Conservation (phyloP, 2,797 vertebrate genomes). For the Sebastes elongatus region DNA sequence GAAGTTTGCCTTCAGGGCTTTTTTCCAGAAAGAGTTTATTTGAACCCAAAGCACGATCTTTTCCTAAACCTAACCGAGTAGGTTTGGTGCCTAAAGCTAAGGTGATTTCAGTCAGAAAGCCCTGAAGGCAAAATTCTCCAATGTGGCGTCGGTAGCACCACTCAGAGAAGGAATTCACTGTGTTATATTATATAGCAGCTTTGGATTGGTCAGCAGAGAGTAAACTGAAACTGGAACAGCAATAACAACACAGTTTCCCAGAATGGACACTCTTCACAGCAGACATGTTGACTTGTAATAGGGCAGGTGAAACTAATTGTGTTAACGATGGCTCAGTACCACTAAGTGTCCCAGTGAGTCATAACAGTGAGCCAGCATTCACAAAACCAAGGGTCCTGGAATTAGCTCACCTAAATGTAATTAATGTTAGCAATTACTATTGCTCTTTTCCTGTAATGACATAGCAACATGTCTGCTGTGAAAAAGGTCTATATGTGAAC, state of each 20-base stretch:
- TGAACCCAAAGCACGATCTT: no score
- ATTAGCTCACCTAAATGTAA: not conserved
- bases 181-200: slow-evolving; percentile 6
- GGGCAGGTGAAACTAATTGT: no score
- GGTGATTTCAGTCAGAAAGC: no score
- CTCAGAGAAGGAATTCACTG: not conserved
- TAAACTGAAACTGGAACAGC: not conserved
- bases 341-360: not conserved
- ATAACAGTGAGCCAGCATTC: not conserved
- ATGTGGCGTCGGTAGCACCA: not conserved
- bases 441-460: not conserved
- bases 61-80: no score
- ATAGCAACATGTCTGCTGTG: not conserved
- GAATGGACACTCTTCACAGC: not conserved
- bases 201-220: not conserved
- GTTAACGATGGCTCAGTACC: not conserved
- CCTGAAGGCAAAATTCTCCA: no score
- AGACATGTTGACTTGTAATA: not conserved
- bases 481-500: not conserved
- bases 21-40: no score
- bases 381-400: not conserved
- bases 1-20: not conserved
- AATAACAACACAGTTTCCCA: not conserved
- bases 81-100: no score
- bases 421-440: not conserved